Evolutionary conservation across 2,888 invertebrate genomes (phyloP), one percentile per base, ranked within the genome.

Genomic region (Eurois occulta): DNA sequence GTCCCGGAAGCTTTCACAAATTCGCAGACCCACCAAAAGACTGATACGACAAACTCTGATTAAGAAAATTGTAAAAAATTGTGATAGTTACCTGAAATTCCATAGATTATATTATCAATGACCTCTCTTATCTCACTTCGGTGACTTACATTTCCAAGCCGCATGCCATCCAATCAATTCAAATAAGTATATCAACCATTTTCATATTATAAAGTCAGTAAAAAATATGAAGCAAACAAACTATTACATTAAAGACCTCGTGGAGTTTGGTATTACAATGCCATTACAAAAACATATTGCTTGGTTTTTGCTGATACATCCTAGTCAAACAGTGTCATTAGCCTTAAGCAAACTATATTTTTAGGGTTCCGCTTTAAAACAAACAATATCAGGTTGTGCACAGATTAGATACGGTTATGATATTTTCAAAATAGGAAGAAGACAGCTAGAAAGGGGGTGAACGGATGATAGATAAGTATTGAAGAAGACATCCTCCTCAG

Each of bases 241-340:
- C 24, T 7, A 60, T 35, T 21, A 48, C 13, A 60, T n/a, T 32
- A 28, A 16, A 52, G 35, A 72, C 24, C 16, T 60, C 32, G 38
- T 58, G 66, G 55, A 35, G 71, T 74, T 74, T 11, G 38, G 41
- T 52, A 75, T 77, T 77, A 77, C 62, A 83, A 83, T 65, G 52
- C 60, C 18, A 80, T 78, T 78, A 78, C 67, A 87, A 86, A 80
- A 87, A 82, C 76, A 58, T 72, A 72, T 80, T 71, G 72, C 64
- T 55, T 38, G 55, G 32, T 85, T 80, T 87, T 86, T 87, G 55
- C 69, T 58, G 76, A 71, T 55, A 43, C 71, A 69, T 85, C 66
- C 68, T 76, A 78, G 43, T 66, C 65, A 52, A 81, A 80, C 65
- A 77, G 67, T 82, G 80, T 80, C 85, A 85, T 75, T 85, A 74